Evolutionary conservation across 2,888 invertebrate species (phyloP), one percentile per base, ranked within the genome.

Genomic region (Cyclophora albipunctata): DNA sequence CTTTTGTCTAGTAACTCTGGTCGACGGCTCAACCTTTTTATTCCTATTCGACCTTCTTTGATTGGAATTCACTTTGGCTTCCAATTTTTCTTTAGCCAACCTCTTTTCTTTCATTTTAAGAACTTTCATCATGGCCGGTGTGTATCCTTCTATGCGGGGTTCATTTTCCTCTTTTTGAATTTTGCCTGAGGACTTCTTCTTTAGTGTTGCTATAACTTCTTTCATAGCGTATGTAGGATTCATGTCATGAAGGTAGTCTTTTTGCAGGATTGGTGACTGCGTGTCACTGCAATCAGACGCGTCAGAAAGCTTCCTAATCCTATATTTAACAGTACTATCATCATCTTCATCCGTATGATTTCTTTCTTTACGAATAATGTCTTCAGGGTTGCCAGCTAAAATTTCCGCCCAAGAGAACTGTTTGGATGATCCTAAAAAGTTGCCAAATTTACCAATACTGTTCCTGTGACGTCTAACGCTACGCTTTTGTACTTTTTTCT

Each of bases 181-280:
- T 69, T 78, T 80, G 0, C 81, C 81, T 0, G 77, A 52, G 33
- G 78, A 68, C 68, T 90, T 90, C 51, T 91, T 92, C 60, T 90
- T 90, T 63, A 91, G 91, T 66, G 86, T 91, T 42, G 91, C 89
- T 49, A 92, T 79, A 0, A 94, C 91, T 58, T 92, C 91, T 55
- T 91, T 83, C 94, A 94, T 94, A 1, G 93, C 93, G 45, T 92
- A 91, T 1, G 94, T 94, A 0, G 93, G 93, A 64, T 91, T 91
- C 50, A 90, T 60, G n/a, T 73, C 72, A 47, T 79, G 72, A 47
- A 92, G 72, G 61, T 78, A 91, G 70, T 79, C 89, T 73, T 76
- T 84, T 60, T 81, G 88, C 57, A 81, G 67, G 35, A 82, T 59
- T 0, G 78, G 84, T 2, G 82, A 81, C 47, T 77, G 81, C 37